A percentile compares a stretch with the other conserved stretches of the same genome.
Evolutionary conservation across 2,797 vertebrate species (phyloP).

Genomic region (Malacoraja senta): DNA sequence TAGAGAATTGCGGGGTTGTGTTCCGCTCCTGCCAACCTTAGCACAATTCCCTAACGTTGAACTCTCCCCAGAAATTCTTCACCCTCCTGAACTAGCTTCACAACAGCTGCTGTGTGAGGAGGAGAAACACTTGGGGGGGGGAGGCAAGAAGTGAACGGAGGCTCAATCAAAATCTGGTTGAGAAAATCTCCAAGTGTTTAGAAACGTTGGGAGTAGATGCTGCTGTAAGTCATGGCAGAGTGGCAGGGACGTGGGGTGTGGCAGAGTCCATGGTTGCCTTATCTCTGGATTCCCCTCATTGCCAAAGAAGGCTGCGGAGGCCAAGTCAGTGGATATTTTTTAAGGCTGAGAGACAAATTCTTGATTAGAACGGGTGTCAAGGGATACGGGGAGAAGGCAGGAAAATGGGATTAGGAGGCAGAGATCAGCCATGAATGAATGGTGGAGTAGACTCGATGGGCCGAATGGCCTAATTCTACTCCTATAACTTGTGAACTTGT

Average conservation of each 20-base stretch:
- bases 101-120: conserved; percentile 7
- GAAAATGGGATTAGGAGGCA: too few relatives aligned
- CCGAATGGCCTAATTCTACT: too few relatives aligned
- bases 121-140: background rate
- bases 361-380: too few relatives aligned
- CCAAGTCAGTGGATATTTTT: too few relatives aligned
- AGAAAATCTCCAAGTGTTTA: conserved; percentile 15
- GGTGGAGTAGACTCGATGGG: too few relatives aligned
- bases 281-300: too few relatives aligned
- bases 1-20: background rate
- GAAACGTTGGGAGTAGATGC: background rate
- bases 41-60: background rate
- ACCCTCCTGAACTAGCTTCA: background rate
- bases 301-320: too few relatives aligned
- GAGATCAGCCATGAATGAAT: too few relatives aligned
- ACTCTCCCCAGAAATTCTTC: conserved; percentile 25
- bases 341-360: too few relatives aligned
- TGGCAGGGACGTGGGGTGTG: background rate
- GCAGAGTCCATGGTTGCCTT: too few relatives aligned
- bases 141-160: background rate
- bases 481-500: too few relatives aligned
- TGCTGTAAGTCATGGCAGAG: background rate
- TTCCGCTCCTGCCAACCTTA: background rate
- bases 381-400: too few relatives aligned
- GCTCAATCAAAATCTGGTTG: conserved; percentile 35